A percentile compares a stretch with the other conserved stretches of the same genome.
Evolutionary conservation across 1,140 invertebrate genomes (phyloP).

Genomic region (Solenopsis fugax): DNA sequence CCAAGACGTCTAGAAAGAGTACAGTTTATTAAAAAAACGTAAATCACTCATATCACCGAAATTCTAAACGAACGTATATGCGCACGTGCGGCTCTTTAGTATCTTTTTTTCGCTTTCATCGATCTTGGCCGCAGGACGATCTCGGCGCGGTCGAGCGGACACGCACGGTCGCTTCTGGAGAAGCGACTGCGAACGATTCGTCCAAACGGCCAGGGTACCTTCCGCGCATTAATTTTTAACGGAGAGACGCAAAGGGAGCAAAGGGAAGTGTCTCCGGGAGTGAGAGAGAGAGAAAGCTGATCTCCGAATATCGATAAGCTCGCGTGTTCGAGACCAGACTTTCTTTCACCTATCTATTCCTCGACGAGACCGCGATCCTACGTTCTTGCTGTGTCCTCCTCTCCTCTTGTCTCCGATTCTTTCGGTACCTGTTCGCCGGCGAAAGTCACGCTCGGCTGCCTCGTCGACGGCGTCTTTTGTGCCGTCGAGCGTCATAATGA

Average conservation of each 20-base stretch:
- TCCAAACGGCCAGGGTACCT: slow-evolving; percentile 45
- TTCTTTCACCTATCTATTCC: slow-evolving; percentile 50
- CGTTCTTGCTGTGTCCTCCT: slow-evolving; percentile 56
- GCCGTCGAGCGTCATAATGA: slow-evolving; percentile 79
- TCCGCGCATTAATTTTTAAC: slow-evolving; percentile 78
- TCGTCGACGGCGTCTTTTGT: slow-evolving; percentile 79
- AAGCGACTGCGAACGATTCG: slow-evolving; percentile 47
- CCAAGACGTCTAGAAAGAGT: not conserved
- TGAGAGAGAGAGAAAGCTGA: slow-evolving; percentile 44
- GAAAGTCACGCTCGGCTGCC: slow-evolving; percentile 71
- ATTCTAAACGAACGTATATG: slow-evolving; percentile 47
- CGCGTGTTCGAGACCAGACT: slow-evolving; percentile 43
- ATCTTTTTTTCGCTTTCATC: not conserved
- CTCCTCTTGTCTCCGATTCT: slow-evolving; percentile 56
- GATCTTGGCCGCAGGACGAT: slow-evolving; percentile 47
- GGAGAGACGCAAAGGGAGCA: slow-evolving; percentile 70
- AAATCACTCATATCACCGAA: not conserved
- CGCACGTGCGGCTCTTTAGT: slow-evolving; percentile 70
- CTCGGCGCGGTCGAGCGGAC: slow-evolving; percentile 62
- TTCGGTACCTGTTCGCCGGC: slow-evolving; percentile 73
- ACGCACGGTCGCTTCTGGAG: slow-evolving; percentile 73
- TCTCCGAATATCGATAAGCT: slow-evolving; percentile 72
- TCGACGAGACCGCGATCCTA: not conserved
- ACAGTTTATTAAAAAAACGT: not conserved
- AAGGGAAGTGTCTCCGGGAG: slow-evolving; percentile 65